Conservation (phyloP, 2,797 vertebrate genomes). For the Sebastes hubbsi region DNA sequence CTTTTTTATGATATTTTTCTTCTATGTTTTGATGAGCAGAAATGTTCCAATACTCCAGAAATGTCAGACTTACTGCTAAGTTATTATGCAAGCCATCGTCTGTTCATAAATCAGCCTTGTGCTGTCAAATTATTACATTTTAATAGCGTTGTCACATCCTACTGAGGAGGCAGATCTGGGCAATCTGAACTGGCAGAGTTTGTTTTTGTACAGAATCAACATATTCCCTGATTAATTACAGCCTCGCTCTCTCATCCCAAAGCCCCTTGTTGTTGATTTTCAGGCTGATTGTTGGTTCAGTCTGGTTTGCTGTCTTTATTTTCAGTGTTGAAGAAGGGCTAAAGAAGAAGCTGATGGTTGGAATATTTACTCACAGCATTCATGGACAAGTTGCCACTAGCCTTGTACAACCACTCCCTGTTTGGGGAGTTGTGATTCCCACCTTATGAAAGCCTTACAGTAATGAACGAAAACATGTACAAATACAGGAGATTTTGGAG, state of each 20-base stretch:
- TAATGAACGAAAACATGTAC: background rate
- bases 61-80: background rate
- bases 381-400: slow-evolving; percentile 64
- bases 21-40: background rate
- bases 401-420: slow-evolving; percentile 46
- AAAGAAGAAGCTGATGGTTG: slow-evolving; percentile 1
- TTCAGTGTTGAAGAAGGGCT: background rate
- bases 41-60: background rate
- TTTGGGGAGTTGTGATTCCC: slow-evolving; percentile 41
- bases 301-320: background rate
- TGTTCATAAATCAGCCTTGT: background rate
- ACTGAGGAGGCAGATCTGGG: background rate
- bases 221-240: slow-evolving; percentile 31
- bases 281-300: background rate
- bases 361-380: slow-evolving; percentile 33
- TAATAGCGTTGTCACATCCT: slow-evolving; percentile 4
- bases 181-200: slow-evolving; percentile 42
- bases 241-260: background rate
- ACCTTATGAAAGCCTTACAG: background rate
- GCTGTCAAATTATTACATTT: slow-evolving; percentile 4
- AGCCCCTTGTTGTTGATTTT: background rate
- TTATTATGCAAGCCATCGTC: background rate
- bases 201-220: slow-evolving; percentile 30
- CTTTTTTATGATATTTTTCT: background rate
- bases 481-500: background rate